phyloP scores from a whole-genome alignment of 2,113 vertebrate genomes.

The Tachysurus fulvidraco region DNA sequence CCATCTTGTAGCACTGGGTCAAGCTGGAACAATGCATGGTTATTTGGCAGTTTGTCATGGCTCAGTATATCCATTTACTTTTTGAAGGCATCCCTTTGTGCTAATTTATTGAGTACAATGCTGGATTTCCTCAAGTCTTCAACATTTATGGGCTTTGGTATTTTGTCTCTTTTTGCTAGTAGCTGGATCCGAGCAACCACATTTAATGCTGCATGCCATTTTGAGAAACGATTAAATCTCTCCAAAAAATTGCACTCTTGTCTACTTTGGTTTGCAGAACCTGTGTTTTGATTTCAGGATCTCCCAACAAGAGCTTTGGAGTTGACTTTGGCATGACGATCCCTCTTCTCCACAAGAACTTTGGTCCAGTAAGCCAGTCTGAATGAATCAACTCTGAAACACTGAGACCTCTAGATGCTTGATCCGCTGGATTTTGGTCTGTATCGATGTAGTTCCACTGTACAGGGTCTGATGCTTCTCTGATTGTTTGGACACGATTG shows the following conservation, averaged over 20 bases:
- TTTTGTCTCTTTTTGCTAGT: slow-evolving; percentile 1
- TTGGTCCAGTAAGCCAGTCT: slow-evolving; percentile 44
- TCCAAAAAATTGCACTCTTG: not conserved
- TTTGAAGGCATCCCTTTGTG: slow-evolving; percentile 22
- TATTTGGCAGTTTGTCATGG: not conserved
- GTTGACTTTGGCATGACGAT: not conserved
- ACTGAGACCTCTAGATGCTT: slow-evolving; percentile 42
- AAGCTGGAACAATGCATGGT: not conserved
- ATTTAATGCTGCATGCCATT: not conserved
- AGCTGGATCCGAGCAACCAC: slow-evolving; percentile 32
- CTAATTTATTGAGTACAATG: too few relatives aligned
- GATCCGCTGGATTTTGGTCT: slow-evolving; percentile 40
- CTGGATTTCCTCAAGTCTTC: too few relatives aligned
- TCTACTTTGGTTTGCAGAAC: slow-evolving; percentile 24
- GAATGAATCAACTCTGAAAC: slow-evolving; percentile 36
- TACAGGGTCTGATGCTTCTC: slow-evolving; percentile 12
- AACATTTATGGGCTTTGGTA: slow-evolving; percentile 27
- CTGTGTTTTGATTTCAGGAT: slow-evolving; percentile 38
- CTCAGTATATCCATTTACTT: not conserved
- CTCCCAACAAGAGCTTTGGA: slow-evolving; percentile 39
- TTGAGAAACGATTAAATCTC: not conserved
- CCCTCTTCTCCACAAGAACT: slow-evolving; percentile 41
- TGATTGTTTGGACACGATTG: slow-evolving; percentile 41
- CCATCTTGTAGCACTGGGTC: slow-evolving; percentile 32
- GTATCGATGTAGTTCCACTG: slow-evolving; percentile 33